Percentiles rank a stretch among this genome's conserved stretches.
These are phyloP conservation scores for Sebastes alutus DNA, from an alignment of 2,797 vertebrate species.

Conservation along the genomic window DNA sequence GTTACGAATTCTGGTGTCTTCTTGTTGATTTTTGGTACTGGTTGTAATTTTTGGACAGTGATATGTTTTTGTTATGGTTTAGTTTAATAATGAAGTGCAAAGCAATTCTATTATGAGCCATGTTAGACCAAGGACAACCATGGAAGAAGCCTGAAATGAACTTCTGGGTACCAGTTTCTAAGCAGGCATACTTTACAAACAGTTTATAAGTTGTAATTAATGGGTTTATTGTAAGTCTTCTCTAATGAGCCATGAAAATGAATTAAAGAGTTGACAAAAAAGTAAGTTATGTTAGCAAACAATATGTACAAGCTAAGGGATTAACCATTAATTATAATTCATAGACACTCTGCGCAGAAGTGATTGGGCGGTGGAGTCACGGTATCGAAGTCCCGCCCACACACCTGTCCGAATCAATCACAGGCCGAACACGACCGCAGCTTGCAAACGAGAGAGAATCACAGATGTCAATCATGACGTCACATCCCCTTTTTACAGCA, in stretches of 20 bases:
- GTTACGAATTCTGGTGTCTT: constrained; percentile 37
- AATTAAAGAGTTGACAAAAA: background rate
- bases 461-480: too few species aligned
- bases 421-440: too few species aligned
- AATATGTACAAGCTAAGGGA: background rate
- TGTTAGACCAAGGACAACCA: constrained; percentile 36
- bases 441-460: too few species aligned
- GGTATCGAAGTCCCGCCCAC: too few species aligned
- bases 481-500: too few species aligned
- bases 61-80: constrained; percentile 53
- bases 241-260: background rate
- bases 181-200: background rate
- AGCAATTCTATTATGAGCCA: constrained; percentile 42
- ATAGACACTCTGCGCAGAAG: background rate
- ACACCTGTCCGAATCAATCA: too few species aligned
- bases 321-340: background rate
- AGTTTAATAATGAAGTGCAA: constrained; percentile 52
- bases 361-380: too few species aligned
- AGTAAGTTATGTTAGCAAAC: background rate
- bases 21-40: constrained; percentile 52
- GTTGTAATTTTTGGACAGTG: constrained; percentile 61
- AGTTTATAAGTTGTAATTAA: background rate
- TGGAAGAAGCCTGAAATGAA: constrained; percentile 7
- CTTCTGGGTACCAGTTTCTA: constrained; percentile 16
- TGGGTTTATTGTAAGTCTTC: background rate